A percentile compares a stretch with the other conserved stretches of the same genome.
Evolutionary conservation across 1,140 invertebrate genomes (phyloP).

Genomic region (Drepana arcuata): DNA sequence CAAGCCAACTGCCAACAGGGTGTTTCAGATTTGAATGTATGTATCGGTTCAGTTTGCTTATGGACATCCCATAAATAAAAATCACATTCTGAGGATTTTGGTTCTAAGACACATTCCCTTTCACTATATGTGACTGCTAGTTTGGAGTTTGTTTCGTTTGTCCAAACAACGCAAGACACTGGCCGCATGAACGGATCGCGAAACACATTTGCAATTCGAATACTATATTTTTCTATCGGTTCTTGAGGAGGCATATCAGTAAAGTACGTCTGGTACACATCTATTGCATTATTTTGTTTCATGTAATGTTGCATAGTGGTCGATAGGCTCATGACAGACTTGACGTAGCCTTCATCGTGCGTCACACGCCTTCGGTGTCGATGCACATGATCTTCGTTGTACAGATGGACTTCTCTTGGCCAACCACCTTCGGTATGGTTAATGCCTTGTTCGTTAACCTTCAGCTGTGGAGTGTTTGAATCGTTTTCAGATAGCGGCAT

Average conservation of each 20-base stretch:
- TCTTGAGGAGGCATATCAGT: slow-evolving; percentile 70
- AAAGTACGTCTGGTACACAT: slow-evolving; percentile 92
- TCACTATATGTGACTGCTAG: slow-evolving; percentile 87
- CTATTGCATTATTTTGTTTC: slow-evolving; percentile 90
- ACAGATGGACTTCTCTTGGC: slow-evolving; percentile 92
- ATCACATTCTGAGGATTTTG: slow-evolving; percentile 72
- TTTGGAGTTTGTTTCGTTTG: slow-evolving; percentile 82
- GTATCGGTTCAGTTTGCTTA: slow-evolving; percentile 85
- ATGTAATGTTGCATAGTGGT: slow-evolving; percentile 81
- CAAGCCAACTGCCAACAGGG: slow-evolving; percentile 85
- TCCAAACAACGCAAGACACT: slow-evolving; percentile 87
- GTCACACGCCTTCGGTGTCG: slow-evolving; percentile 94
- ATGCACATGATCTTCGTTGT: slow-evolving; percentile 86
- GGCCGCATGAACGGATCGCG: slow-evolving; percentile 72
- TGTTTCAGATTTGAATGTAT: slow-evolving; percentile 76
- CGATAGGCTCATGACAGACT: slow-evolving; percentile 29
- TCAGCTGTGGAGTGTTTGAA: slow-evolving; percentile 57
- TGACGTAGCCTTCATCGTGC: slow-evolving; percentile 89
- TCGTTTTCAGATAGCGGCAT: slow-evolving; percentile 46
- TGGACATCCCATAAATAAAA: slow-evolving; percentile 85
- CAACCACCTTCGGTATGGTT: slow-evolving; percentile 95
- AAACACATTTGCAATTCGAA: slow-evolving; percentile 81
- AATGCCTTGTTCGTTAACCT: slow-evolving; percentile 76
- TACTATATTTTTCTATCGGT: slow-evolving; percentile 74
- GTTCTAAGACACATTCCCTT: slow-evolving; percentile 74